Evolutionary conservation across 2,797 vertebrate genomes (phyloP).

Genomic region (Lacerta viridis): DNA sequence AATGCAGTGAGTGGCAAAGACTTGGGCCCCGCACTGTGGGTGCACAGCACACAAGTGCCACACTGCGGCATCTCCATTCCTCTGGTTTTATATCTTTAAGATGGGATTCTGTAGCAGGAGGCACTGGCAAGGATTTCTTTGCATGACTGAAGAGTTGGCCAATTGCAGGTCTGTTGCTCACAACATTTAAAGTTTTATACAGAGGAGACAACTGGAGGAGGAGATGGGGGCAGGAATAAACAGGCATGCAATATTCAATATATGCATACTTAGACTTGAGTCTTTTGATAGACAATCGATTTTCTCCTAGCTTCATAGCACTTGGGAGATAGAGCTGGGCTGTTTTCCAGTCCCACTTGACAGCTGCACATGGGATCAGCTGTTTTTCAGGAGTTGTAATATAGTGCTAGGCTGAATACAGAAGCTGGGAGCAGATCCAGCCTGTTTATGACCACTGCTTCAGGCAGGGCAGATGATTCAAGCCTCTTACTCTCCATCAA

Average conservation of each 20-base stretch:
- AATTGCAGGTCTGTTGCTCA: too few species aligned
- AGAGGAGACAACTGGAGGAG: too few species aligned
- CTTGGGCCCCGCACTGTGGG: too few species aligned
- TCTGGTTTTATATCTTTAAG: too few species aligned
- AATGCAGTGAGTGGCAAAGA: fast-evolving
- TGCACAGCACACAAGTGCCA: too few species aligned
- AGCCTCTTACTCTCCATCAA: background rate
- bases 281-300: background rate
- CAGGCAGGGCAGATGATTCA: background rate
- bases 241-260: too few species aligned
- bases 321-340: background rate
- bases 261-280: background rate
- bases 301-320: background rate
- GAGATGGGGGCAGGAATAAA: too few species aligned
- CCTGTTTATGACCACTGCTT: background rate
- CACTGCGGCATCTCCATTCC: too few species aligned
- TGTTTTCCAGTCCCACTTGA: background rate
- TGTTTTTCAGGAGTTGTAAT: background rate
- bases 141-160: too few species aligned
- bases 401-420: background rate
- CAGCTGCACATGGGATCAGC: background rate
- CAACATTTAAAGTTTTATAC: too few species aligned
- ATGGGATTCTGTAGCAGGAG: too few species aligned
- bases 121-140: too few species aligned
- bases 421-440: background rate